phyloP scores from a whole-genome alignment of 2,888 invertebrate genomes.

The Dicranocentrus wangi region DNA sequence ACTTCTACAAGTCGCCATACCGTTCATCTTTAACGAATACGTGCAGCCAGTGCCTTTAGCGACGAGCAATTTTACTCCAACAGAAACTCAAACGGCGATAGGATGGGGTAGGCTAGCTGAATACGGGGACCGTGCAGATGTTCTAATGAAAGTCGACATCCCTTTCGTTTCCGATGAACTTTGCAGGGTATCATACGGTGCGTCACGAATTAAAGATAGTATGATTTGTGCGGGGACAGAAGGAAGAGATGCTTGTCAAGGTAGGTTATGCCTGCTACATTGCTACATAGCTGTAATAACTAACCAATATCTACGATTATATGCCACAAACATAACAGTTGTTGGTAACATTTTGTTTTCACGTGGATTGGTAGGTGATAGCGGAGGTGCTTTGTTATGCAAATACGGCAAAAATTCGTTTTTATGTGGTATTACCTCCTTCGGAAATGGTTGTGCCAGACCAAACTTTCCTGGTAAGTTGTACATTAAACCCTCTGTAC shows the following conservation, averaged over 20 bases:
- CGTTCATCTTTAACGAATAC: slow-evolving; percentile 38
- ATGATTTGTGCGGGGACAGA: slow-evolving; percentile 42
- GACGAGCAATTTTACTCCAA: not conserved
- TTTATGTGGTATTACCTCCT: slow-evolving; percentile 43
- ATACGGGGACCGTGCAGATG: not conserved
- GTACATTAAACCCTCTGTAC: not conserved
- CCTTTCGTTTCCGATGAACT: slow-evolving; percentile 18
- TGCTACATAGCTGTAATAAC: no score
- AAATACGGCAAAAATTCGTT: slow-evolving; percentile 27
- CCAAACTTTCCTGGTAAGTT: slow-evolving; percentile 9
- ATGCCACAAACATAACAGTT: no score
- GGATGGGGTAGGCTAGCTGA: slow-evolving; percentile 29
- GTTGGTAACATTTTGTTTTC: no score
- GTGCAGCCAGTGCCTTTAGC: slow-evolving; percentile 28
- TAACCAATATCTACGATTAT: no score
- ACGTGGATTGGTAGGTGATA: not conserved
- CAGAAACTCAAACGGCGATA: not conserved
- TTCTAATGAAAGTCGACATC: slow-evolving; percentile 21
- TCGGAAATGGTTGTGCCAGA: slow-evolving; percentile 27
- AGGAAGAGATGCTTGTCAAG: slow-evolving; percentile 26
- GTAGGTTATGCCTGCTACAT: not conserved
- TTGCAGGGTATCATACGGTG: slow-evolving; percentile 6
- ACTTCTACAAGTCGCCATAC: slow-evolving; percentile 14
- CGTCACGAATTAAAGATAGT: slow-evolving; percentile 9
- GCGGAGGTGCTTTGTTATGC: slow-evolving; percentile 23